Percentiles rank a stretch among this genome's conserved stretches.
phyloP scores from a whole-genome alignment of 2,797 vertebrate species.

The Sebastiscus tertius region DNA sequence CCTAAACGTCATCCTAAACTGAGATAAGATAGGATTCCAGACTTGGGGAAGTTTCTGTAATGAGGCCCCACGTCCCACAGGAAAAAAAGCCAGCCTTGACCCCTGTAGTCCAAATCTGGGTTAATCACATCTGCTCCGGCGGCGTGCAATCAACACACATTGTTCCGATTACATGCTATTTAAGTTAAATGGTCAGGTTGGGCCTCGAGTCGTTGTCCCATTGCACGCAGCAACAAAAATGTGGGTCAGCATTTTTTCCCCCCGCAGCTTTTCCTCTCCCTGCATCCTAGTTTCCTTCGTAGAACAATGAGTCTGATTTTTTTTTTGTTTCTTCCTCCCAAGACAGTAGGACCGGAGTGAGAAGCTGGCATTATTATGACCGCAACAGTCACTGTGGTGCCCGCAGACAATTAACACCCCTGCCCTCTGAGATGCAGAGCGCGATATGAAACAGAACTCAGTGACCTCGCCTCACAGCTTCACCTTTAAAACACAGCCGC shows the following conservation, averaged over 20 bases:
- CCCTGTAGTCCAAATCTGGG: slow-evolving; percentile 50
- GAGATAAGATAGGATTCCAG: not conserved
- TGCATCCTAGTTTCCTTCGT: slow-evolving; percentile 67
- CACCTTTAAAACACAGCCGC: not conserved
- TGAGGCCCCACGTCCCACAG: not conserved
- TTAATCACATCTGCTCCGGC: slow-evolving; percentile 69
- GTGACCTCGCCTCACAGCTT: slow-evolving; percentile 39
- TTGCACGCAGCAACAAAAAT: slow-evolving; percentile 66
- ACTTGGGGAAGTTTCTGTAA: not conserved
- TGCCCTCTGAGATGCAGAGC: slow-evolving; percentile 15
- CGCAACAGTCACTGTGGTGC: slow-evolving; percentile 24
- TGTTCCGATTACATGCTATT: slow-evolving; percentile 71
- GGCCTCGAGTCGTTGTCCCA: slow-evolving; percentile 57
- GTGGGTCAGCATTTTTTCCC: slow-evolving; percentile 66
- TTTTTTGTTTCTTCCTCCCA: slow-evolving; percentile 20
- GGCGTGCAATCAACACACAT: slow-evolving; percentile 71
- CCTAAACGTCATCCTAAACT: not conserved
- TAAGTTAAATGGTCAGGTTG: slow-evolving; percentile 65
- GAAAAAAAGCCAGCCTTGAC: slow-evolving; percentile 32
- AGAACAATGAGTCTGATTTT: slow-evolving; percentile 74
- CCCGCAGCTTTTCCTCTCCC: slow-evolving; percentile 55
- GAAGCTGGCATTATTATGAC: slow-evolving; percentile 46
- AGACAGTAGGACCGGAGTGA: slow-evolving; percentile 32
- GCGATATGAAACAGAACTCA: slow-evolving; percentile 39
- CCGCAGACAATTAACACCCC: not conserved